These are phyloP conservation scores for Camelus dromedarius DNA, from an alignment of 2,113 vertebrate species.

Conservation along the genomic window DNA sequence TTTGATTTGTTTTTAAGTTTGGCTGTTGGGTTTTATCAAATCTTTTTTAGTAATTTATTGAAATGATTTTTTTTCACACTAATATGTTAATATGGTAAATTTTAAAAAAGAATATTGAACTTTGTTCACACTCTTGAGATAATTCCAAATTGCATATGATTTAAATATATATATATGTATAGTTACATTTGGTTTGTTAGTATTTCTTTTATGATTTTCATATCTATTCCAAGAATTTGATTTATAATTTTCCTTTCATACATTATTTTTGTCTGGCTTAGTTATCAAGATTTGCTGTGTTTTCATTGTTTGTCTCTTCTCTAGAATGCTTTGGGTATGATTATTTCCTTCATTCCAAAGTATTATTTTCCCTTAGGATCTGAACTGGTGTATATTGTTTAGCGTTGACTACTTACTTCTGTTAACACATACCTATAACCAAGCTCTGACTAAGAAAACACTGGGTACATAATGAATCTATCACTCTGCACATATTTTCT, in stretches of 20 bases:
- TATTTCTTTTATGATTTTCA: not conserved
- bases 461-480: not conserved
- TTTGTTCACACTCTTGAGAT: not conserved
- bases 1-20: conserved; percentile 17
- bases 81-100: not conserved
- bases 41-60: not conserved
- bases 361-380: not conserved
- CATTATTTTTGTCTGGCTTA: not conserved
- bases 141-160: conserved; percentile 26
- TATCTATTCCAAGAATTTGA: not conserved
- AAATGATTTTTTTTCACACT: not conserved
- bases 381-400: not conserved
- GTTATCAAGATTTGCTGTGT: not conserved
- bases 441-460: conserved; percentile 7
- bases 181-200: not conserved
- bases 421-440: not conserved
- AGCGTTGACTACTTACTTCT: not conserved
- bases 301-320: not conserved
- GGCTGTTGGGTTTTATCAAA: not conserved
- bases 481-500: not conserved
- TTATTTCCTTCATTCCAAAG: not conserved
- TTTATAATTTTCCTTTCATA: not conserved
- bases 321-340: not conserved
- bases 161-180: not conserved
- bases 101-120: not conserved